Evolutionary conservation across 2,797 vertebrate species (phyloP), one percentile per base, ranked within the genome.

Genomic region (Halcyon chelicuti): DNA sequence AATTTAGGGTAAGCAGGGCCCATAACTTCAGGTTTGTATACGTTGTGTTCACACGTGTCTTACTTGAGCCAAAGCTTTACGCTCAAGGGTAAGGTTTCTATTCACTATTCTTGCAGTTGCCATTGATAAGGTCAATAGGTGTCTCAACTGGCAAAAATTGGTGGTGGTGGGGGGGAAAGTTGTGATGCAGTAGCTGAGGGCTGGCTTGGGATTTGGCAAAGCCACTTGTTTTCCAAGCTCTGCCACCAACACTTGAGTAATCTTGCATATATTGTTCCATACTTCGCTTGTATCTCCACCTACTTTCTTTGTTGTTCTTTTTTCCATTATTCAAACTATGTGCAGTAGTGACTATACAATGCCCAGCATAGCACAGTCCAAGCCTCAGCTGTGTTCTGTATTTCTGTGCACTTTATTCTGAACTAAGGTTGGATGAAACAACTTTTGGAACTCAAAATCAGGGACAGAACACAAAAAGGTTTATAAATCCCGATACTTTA

Each of bases 181-280:
- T 68, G 57, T 25, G 70, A 74, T 83, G 52, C 61, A 68, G 89
- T 67, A 68, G 49, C 55, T 19, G 29, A 88, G 44, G 18, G 33
- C 60, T 71, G 52, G 70, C 29, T 74, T 88, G 85, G 66, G 75
- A 77, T 75, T 89, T 90, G 72, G 76, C 89, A 94, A 57, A 94
- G 54, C 66, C 55, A 40, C 44, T 90, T 79, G 79, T 72, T 95
- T 75, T 88, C 91, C 85, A 83, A 0, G 22, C 83, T 93, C 73
- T 94, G 73, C 60, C 78, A 88, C 93, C 87, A 79, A 31, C 54
- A 60, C 82, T 88, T 78, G 72, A 83, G 87, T 84, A 65, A 75
- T 39, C 66, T 52, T 88, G 62, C 72, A 47, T 83, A 10, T 47
- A 37, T 93, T 94, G 40, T 82, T 91, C 67, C 75, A 62, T 80